Evolutionary conservation across 2,797 vertebrate genomes (phyloP).

Genomic region (Prionace glauca): DNA sequence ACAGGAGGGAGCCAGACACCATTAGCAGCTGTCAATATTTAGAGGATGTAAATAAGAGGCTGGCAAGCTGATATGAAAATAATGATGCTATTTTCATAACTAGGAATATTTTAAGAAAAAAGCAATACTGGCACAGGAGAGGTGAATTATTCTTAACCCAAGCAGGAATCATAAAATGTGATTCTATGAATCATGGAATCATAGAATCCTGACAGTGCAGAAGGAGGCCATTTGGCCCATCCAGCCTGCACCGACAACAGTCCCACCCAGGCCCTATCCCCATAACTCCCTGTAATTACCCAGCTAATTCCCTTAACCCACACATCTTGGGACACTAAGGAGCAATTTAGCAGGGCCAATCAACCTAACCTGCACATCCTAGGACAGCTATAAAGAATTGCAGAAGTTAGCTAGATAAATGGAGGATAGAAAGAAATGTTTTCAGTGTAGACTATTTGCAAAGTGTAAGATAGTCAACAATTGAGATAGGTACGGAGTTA

Average conservation of each 20-base stretch:
- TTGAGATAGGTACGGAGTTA: background rate
- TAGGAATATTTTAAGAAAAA: background rate
- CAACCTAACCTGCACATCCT: no score
- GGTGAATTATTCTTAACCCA: background rate
- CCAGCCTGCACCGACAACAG: no score
- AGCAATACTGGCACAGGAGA: background rate
- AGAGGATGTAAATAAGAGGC: background rate
- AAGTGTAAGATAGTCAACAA: background rate
- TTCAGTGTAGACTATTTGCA: background rate
- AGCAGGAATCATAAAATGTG: background rate
- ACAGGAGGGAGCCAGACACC: background rate
- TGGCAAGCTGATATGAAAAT: background rate
- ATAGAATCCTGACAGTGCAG: no score
- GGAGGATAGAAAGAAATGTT: background rate
- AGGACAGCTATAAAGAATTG: no score
- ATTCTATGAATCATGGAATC: background rate
- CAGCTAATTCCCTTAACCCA: no score
- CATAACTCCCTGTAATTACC: no score
- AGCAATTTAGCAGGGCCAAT: no score
- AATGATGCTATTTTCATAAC: conserved; percentile 19
- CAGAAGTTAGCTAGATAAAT: no score
- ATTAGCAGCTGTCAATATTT: conserved; percentile 24
- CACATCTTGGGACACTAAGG: no score
- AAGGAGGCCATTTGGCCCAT: no score
- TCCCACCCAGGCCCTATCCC: no score